phyloP scores from a whole-genome alignment of 1,140 invertebrate species.

The Drosophila subpulchrella region DNA sequence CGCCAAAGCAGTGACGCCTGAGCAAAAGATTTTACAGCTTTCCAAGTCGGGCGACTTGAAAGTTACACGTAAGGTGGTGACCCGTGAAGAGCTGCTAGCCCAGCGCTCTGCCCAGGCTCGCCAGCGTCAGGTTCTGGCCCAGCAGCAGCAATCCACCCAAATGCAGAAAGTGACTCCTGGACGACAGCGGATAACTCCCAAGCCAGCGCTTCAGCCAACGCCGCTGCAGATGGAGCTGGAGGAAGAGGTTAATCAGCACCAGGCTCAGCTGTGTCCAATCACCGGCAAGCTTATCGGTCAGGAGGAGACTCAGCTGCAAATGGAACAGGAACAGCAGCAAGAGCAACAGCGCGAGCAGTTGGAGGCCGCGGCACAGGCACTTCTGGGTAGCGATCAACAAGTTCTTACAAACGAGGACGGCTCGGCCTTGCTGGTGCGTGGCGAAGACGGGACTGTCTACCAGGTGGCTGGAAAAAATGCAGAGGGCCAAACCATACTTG shows the following conservation, averaged over 20 bases:
- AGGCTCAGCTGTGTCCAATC: conserved; percentile 76
- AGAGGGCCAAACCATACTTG: conserved; percentile 89
- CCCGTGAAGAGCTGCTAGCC: conserved; percentile 66
- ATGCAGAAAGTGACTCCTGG: conserved; percentile 54
- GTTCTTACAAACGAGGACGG: conserved; percentile 83
- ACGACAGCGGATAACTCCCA: conserved; percentile 56
- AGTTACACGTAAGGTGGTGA: conserved; percentile 82
- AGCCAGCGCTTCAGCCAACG: conserved; percentile 12
- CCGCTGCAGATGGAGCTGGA: conserved; percentile 60
- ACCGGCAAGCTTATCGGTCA: conserved; percentile 78
- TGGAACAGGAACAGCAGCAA: conserved; percentile 78
- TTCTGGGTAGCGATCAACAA: conserved; percentile 72
- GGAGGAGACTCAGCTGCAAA: conserved; percentile 77
- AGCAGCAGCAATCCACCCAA: conserved; percentile 56
- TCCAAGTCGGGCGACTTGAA: conserved; percentile 82
- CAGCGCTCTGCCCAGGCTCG: conserved; percentile 57
- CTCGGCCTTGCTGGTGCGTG: conserved; percentile 87
- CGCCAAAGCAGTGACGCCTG: conserved; percentile 70
- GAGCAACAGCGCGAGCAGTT: conserved; percentile 73
- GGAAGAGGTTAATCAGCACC: conserved; percentile 64
- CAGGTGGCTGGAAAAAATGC: conserved; percentile 91
- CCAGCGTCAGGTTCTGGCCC: conserved; percentile 53
- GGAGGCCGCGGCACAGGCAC: conserved; percentile 66
- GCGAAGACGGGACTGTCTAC: conserved; percentile 87
- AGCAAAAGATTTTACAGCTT: conserved; percentile 81